Conservation (phyloP, 1,140 invertebrate species). For the Ceratoteleas bidentatus region DNA sequence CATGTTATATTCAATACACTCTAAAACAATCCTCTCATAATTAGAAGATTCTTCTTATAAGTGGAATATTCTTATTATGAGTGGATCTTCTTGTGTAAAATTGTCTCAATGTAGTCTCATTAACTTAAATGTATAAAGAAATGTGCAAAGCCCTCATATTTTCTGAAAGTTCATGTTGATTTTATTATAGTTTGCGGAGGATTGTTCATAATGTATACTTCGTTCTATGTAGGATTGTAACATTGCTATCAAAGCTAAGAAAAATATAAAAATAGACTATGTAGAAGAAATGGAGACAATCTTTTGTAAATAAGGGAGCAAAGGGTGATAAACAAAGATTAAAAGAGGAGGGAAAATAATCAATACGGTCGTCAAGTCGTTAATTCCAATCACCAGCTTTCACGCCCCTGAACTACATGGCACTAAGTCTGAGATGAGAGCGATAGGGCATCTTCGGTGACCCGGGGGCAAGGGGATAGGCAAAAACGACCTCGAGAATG, state of each 20-base stretch:
- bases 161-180: too few relatives aligned
- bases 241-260: background rate
- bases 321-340: conserved; percentile 59
- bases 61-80: too few relatives aligned
- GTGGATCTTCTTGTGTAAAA: too few relatives aligned
- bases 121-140: too few relatives aligned
- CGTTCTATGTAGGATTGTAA: background rate
- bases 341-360: conserved; percentile 70
- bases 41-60: too few relatives aligned
- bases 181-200: background rate
- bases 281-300: conserved; percentile 50
- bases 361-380: conserved; percentile 77
- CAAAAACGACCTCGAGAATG: conserved; percentile 53
- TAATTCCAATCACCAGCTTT: conserved; percentile 77
- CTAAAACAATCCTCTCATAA: too few relatives aligned
- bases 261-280: conserved; percentile 25
- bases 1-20: too few relatives aligned
- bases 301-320: conserved; percentile 51
- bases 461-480: conserved; percentile 20
- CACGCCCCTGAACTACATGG: conserved; percentile 68
- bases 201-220: too few relatives aligned
- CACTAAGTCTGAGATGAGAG: conserved; percentile 68
- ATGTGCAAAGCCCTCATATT: too few relatives aligned
- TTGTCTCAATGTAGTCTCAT: too few relatives aligned
- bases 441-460: conserved; percentile 51